phyloP scores from a whole-genome alignment of 2,797 vertebrate species.

The Mus minutoides region DNA sequence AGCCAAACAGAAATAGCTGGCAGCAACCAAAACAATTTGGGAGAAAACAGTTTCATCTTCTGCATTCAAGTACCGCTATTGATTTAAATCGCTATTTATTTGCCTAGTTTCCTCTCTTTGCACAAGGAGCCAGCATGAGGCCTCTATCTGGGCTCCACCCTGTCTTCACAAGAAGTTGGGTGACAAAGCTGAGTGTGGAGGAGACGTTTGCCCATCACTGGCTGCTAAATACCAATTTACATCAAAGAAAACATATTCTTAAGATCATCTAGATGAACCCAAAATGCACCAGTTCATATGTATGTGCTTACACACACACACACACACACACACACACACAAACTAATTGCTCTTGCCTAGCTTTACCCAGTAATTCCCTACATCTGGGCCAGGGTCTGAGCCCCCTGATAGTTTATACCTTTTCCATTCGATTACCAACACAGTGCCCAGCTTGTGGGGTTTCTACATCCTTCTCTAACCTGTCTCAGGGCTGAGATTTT shows the following conservation, averaged over 20 bases:
- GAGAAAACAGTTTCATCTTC: conserved; percentile 60
- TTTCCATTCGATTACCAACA: not conserved
- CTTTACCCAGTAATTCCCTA: not conserved
- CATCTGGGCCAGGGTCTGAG: not conserved
- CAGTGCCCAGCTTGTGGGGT: not conserved
- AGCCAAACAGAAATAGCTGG: conserved; percentile 53
- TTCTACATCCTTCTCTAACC: not conserved
- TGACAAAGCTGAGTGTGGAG: not conserved
- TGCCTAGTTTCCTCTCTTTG: conserved; percentile 51
- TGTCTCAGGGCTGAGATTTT: not conserved
- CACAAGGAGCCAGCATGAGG: not conserved
- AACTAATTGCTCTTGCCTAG: not conserved
- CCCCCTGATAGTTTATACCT: not conserved
- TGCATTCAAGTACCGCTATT: conserved; percentile 49
- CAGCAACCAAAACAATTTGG: conserved; percentile 71
- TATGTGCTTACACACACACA: not conserved
- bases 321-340: not conserved
- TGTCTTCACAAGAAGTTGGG: not conserved
- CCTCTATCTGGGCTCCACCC: not conserved
- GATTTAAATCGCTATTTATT: conserved; percentile 53
- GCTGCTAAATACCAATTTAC: not conserved
- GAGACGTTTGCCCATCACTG: not conserved
- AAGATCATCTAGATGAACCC: not conserved
- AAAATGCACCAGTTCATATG: not conserved
- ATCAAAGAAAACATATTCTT: conserved; percentile 33